These are phyloP conservation scores for Eublepharis macularius DNA, from an alignment of 2,113 vertebrate genomes.

Conservation along the genomic window DNA sequence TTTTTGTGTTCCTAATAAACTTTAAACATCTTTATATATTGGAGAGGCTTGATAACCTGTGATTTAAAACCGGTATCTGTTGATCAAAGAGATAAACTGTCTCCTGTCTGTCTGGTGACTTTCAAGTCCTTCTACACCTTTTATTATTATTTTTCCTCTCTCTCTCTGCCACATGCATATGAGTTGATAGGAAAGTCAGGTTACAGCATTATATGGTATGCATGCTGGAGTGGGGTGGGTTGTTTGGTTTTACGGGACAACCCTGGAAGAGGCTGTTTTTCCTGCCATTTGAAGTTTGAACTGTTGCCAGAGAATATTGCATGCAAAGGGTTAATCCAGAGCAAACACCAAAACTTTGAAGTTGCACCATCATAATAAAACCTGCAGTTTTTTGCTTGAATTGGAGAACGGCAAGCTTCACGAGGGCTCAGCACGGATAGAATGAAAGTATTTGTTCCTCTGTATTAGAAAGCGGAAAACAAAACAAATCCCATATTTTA, in stretches of 20 bases:
- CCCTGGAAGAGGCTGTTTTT: slow-evolving; percentile 26
- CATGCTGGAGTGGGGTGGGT: rapidly evolving
- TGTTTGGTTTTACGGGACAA: background rate
- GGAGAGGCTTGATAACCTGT: slow-evolving; percentile 66
- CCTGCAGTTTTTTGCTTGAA: background rate
- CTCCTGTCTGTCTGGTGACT: slow-evolving; percentile 68
- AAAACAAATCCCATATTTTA: slow-evolving; percentile 29
- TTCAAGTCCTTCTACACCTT: slow-evolving; percentile 11
- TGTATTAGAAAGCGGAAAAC: no score
- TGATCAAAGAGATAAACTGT: slow-evolving; percentile 70
- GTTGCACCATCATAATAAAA: slow-evolving; percentile 45
- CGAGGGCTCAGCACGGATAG: background rate
- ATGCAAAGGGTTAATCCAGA: slow-evolving; percentile 41
- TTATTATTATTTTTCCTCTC: slow-evolving; percentile 3
- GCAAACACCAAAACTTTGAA: slow-evolving; percentile 41
- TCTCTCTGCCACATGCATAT: background rate
- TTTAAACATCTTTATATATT: slow-evolving; percentile 42
- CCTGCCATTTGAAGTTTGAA: slow-evolving; percentile 52
- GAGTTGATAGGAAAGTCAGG: slow-evolving; percentile 1
- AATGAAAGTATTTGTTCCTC: background rate
- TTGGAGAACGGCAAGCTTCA: background rate
- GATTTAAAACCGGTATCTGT: slow-evolving; percentile 69
- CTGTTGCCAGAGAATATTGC: slow-evolving; percentile 51
- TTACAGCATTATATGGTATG: background rate
- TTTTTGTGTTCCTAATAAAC: slow-evolving; percentile 38